A percentile compares a stretch with the other conserved stretches of the same genome.
Conservation (phyloP, 2,888 invertebrate genomes). For the Seladonia tumulorum region DNA sequence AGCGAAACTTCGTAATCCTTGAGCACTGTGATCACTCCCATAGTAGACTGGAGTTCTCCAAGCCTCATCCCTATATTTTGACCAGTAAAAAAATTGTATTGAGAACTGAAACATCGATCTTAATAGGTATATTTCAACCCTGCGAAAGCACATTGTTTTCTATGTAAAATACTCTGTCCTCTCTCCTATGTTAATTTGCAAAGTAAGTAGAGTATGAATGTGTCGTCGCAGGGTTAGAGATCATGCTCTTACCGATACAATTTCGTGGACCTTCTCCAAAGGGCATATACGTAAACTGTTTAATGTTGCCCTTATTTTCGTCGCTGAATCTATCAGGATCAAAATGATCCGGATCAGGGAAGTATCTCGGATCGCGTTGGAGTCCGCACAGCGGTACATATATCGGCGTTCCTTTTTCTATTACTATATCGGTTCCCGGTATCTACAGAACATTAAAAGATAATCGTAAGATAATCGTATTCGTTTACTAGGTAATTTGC, state of each 20-base stretch:
- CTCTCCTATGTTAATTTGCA: neutral
- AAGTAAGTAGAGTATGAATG: neutral
- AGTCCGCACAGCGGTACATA: conserved; percentile 71
- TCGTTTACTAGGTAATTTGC: neutral
- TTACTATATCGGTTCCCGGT: conserved; percentile 73
- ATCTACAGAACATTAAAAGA: conserved; percentile 62
- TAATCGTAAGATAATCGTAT: neutral
- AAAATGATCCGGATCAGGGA: conserved; percentile 68
- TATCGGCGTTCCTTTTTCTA: conserved; percentile 75
- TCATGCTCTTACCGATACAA: conserved; percentile 72
- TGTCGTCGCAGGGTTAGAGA: neutral
- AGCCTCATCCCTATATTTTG: conserved; percentile 69
- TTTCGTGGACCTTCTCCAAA: conserved; percentile 77
- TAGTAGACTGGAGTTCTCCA: conserved; percentile 72
- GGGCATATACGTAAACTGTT: conserved; percentile 73
- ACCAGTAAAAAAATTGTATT: neutral
- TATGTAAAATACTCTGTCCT: neutral
- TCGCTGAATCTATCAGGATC: conserved; percentile 79
- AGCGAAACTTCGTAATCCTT: conserved; percentile 73
- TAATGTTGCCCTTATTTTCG: conserved; percentile 73
- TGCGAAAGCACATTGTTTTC: neutral
- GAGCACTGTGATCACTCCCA: conserved; percentile 74
- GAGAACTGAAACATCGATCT: neutral
- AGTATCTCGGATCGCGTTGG: conserved; percentile 73
- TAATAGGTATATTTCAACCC: neutral